Percentiles rank a stretch among this genome's conserved stretches.
These are phyloP conservation scores for Haliclystus octoradiatus DNA, from an alignment of 30 jellyfish, hydroid and myxozoan species.

Conservation along the genomic window DNA sequence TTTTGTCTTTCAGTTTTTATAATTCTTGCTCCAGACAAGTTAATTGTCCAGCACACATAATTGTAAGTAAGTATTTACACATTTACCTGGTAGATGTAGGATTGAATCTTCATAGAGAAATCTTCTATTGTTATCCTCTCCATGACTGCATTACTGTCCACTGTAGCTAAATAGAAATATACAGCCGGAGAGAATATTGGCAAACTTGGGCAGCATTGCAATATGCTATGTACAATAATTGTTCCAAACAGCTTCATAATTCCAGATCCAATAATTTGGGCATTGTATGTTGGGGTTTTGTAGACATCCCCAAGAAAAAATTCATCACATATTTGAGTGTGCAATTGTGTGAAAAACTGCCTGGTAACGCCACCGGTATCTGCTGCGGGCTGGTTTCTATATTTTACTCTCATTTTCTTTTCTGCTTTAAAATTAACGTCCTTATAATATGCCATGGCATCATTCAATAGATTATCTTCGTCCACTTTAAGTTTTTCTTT, in stretches of 20 bases:
- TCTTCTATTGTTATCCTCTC: too few species aligned
- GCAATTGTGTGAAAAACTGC: not conserved
- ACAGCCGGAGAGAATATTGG: too few species aligned
- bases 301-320: not conserved
- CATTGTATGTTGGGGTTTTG: not conserved
- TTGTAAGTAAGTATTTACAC: too few species aligned
- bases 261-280: not conserved
- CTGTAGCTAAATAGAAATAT: too few species aligned
- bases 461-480: not conserved
- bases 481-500: not conserved
- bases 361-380: slow-evolving; percentile 1
- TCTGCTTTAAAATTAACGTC: not conserved
- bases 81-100: too few species aligned
- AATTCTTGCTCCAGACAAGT: too few species aligned
- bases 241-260: not conserved
- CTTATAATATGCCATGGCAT: slow-evolving; percentile 1
- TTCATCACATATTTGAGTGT: not conserved
- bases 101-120: too few species aligned
- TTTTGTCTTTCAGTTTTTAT: too few species aligned
- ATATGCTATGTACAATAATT: not conserved
- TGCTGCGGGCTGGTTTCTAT: not conserved
- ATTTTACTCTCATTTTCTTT: not conserved
- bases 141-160: too few species aligned
- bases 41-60: too few species aligned
- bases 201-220: too few species aligned